Evolutionary conservation across 2,113 vertebrate species (phyloP), one percentile per base, ranked within the genome.

Genomic region (Apteryx owenii): DNA sequence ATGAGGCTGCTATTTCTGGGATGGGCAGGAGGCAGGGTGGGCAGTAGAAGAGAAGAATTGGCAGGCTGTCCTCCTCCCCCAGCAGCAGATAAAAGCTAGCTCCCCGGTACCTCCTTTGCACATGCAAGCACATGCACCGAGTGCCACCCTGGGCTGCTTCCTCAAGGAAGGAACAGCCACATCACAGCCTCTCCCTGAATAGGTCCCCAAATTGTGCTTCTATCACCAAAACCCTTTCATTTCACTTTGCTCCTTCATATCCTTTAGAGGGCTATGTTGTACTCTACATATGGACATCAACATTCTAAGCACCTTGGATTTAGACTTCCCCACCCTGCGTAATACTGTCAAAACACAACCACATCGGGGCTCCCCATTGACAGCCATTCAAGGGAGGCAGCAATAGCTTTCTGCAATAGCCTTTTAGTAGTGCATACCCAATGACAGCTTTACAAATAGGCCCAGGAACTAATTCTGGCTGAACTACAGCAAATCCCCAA

Each of bases 71-170:
- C 28, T 40, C 22, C 54, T 2, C 2, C 16, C 7, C 69, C 31
- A 40, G 48, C 26, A 1, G 0, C 20, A 10, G 17, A 5, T 31
- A 29, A 54, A 50, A 42, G 42, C 54, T 48, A 66, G 60, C 33
- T 48, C 44, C 44, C 65, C 28, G 19, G 0, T 9, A n/a, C 62
- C 4, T 85, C 69, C 42, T 12, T 58, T 42, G 23, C 3, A 1
- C 29, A 66, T 29, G 31, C 1, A 0, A 20, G 33, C 19, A 90
- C 2, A 0, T 0, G 0, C 26, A 31, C 48, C 5, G 13, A n/a
- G 48, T 5, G 13, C 50, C 75, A 19, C 48, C 28, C 23, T 36
- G 16, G 75, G 33, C 73, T 6, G 9, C 46, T 48, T 48, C 46
- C 28, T 70, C 22, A 4, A 6, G 51, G 25, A 89, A 77, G 10